Base-by-base conservation (phyloP, 2,888 invertebrate genomes). In the Omphaloscelis lunosa region DNA sequence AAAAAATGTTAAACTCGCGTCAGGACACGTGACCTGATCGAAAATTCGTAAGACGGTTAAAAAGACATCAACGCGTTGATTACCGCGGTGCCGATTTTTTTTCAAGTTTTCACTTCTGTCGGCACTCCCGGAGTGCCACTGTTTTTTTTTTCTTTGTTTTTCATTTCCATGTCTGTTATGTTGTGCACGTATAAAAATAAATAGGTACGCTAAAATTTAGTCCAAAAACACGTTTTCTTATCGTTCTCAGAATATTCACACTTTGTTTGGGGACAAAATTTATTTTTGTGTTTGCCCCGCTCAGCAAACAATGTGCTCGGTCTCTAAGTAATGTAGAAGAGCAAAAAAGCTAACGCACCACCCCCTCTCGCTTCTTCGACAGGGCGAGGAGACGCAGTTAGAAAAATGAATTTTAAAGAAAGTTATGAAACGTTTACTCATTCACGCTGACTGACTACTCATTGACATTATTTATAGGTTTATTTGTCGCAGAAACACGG, bases 231-330 rank as follows among this genome's bases (percentile, higher is more conserved):
- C 23, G 20, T 41, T 23, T 58, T 51, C 15, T 41, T 58, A 67
- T 20, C 67, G 68, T 82, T 23, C 72, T 86, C 74, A 66, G 45
- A 83, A 88, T 89, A 59, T 45, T 23, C 56, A 56, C 63, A 71
- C 41, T 77, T 77, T 83, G 84, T 87, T 88, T 80, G 86, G 74
- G 79, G 77, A 88, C 86, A 80, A 85, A 89, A 89, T 89, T 88
- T 89, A 91, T 91, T 89, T 90, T 88, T 87, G 86, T 91, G 86
- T 90, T 91, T 90, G 83, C 82, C 72, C 77, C 77, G 85, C 83
- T 88, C 84, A 68, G 81, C 86, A 88, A 88, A 91, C 89, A 90
- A 86, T 86, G 88, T 84, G 77, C 83, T 84, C 66, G 72, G 76
- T 82, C 84, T 84, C 82, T 82, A 88, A 87, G 90, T 89, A 88